These are phyloP conservation scores for Gadopsis marmoratus DNA, from an alignment of 2,797 vertebrate genomes.

Conservation along the genomic window DNA sequence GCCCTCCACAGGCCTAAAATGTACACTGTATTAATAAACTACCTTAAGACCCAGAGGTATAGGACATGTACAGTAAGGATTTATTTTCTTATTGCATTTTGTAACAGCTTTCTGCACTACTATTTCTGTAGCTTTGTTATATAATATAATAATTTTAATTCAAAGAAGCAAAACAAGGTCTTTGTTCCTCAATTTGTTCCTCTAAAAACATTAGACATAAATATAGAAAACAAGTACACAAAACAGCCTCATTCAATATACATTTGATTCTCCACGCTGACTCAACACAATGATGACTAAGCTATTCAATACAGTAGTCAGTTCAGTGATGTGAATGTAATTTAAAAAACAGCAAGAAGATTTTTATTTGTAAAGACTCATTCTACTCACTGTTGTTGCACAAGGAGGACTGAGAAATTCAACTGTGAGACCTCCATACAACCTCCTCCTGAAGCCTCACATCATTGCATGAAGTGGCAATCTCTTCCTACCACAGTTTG, in stretches of 20 bases:
- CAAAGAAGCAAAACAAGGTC: constrained; percentile 17
- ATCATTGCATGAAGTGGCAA: constrained; percentile 21
- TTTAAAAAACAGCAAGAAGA: background rate
- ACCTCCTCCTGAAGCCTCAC: background rate
- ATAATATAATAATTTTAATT: constrained; percentile 1
- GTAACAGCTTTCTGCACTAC: background rate
- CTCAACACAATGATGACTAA: constrained; percentile 18
- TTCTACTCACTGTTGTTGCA: constrained; percentile 18
- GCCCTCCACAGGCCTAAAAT: background rate
- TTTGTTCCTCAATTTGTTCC: constrained; percentile 2
- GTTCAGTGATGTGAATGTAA: constrained; percentile 1
- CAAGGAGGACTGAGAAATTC: background rate
- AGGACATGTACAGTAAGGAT: background rate
- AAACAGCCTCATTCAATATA: background rate
- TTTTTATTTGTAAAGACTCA: constrained; percentile 20
- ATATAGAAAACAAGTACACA: constrained; percentile 1
- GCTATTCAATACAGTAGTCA: background rate
- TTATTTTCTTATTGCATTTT: constrained; percentile 1
- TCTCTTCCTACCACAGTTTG: constrained; percentile 2
- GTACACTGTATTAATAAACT: background rate
- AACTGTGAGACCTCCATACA: background rate
- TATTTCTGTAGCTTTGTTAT: background rate
- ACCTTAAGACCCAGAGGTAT: background rate
- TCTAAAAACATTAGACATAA: constrained; percentile 3
- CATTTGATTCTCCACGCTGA: background rate